Conservation (phyloP, 2,113 vertebrate species). For the Peromyscus maniculatus region DNA sequence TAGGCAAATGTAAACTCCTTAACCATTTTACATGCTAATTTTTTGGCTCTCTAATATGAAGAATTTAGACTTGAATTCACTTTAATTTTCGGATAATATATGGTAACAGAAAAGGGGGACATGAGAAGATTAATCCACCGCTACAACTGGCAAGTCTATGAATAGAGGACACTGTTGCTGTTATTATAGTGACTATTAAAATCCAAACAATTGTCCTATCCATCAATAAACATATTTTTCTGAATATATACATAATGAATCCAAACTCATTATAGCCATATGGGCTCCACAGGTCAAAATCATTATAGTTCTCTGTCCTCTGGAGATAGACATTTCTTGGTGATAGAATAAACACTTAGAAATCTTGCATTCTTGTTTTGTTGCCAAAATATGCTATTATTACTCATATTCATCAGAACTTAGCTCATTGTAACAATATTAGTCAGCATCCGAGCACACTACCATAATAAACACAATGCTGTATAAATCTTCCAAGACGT, state of each 20-base stretch:
- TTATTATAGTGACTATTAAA: slow-evolving; percentile 15
- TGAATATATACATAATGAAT: slow-evolving; percentile 61
- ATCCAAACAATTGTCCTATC: slow-evolving; percentile 48
- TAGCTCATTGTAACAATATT: slow-evolving; percentile 33
- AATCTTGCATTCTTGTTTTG: slow-evolving; percentile 53
- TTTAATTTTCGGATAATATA: slow-evolving; percentile 19
- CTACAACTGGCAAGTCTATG: neutral
- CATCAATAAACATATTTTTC: slow-evolving; percentile 55
- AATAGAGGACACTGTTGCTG: neutral
- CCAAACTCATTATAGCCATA: slow-evolving; percentile 41
- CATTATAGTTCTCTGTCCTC: slow-evolving; percentile 60
- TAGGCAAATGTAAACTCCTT: neutral
- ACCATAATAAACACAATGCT: slow-evolving; percentile 41
- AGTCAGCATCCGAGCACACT: slow-evolving; percentile 59
- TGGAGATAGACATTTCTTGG: slow-evolving; percentile 60
- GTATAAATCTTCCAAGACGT: slow-evolving; percentile 7
- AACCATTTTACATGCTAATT: slow-evolving; percentile 6
- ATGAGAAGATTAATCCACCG: neutral
- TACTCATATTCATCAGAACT: slow-evolving; percentile 72
- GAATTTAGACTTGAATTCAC: neutral
- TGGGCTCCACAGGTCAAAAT: slow-evolving; percentile 60
- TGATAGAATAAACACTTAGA: slow-evolving; percentile 67
- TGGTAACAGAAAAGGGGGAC: neutral
- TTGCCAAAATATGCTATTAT: slow-evolving; percentile 66
- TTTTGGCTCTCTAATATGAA: slow-evolving; percentile 21